Conservation (phyloP, 2,113 vertebrate genomes). For the Periophthalmus modestus region DNA sequence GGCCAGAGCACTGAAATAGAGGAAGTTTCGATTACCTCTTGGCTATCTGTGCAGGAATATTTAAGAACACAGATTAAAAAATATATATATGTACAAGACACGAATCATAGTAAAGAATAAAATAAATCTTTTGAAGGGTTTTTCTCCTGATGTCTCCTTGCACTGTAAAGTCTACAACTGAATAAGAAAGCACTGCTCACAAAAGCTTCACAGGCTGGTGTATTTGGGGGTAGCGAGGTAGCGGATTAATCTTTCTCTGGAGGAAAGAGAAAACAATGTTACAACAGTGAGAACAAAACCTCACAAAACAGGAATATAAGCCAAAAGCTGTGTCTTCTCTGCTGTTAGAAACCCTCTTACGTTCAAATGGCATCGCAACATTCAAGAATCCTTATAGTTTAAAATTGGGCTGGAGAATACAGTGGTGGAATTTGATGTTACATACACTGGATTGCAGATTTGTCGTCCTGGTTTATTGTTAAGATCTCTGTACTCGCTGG, state of each 20-base stretch:
- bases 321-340: background rate
- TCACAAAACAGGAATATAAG: background rate
- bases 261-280: background rate
- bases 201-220: background rate
- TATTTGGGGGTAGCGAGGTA: background rate
- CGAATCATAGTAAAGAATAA: constrained; percentile 9
- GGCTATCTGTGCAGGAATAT: constrained; percentile 27
- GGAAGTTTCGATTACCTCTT: constrained; percentile 45
- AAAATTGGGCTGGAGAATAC: no score
- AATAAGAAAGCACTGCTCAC: background rate
- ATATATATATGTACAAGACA: background rate
- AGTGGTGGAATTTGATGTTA: no score
- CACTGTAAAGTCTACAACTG: background rate
- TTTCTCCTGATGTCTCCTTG: background rate
- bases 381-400: no score
- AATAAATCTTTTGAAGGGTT: constrained; percentile 2
- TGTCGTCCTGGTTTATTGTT: no score
- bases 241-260: background rate
- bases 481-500: no score
- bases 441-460: no score
- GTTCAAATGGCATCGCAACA: background rate
- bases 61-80: constrained; percentile 8
- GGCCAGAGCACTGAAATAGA: constrained; percentile 15
- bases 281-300: background rate
- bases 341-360: background rate